Percentiles rank a stretch among this genome's conserved stretches.
Conservation (phyloP, 2,888 invertebrate species). For the Pilophorus perplexus region DNA sequence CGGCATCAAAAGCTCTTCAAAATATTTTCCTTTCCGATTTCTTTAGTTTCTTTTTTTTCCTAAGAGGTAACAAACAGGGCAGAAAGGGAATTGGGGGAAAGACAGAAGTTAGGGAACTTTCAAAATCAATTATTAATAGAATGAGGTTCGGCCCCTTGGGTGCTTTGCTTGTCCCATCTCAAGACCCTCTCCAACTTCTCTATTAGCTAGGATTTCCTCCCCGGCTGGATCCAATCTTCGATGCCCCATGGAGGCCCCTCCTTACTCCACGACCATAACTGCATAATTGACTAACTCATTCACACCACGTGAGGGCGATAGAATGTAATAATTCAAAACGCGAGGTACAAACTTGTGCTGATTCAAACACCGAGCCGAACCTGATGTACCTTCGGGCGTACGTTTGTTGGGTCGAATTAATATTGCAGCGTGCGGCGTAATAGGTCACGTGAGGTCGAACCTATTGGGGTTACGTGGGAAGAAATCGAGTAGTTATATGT, state of each 20-base stretch:
- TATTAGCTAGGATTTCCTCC: constrained; percentile 25
- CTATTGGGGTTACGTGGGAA: too few relatives aligned
- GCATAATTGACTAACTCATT: constrained; percentile 20
- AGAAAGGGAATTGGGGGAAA: constrained; percentile 5
- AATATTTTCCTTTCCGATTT: constrained; percentile 12
- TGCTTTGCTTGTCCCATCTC: not conserved
- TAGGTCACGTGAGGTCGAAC: too few relatives aligned
- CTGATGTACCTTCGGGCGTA: too few relatives aligned
- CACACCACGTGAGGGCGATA: constrained; percentile 11
- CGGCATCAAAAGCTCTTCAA: constrained; percentile 17
- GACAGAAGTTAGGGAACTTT: constrained; percentile 22
- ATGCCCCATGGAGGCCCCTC: not conserved
- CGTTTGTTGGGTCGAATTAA: too few relatives aligned
- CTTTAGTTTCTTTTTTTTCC: not conserved
- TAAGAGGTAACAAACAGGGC: not conserved
- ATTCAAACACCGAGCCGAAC: too few relatives aligned
- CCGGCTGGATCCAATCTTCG: constrained; percentile 15
- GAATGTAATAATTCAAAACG: constrained; percentile 18
- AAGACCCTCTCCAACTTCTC: constrained; percentile 14
- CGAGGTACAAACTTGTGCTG: too few relatives aligned
- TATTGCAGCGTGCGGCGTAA: too few relatives aligned
- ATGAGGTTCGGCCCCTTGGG: constrained; percentile 17
- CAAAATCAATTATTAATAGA: constrained; percentile 27
- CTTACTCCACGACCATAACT: constrained; percentile 5
- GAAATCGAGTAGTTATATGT: too few relatives aligned